A percentile compares a stretch with the other conserved stretches of the same genome.
Evolutionary conservation across 2,888 invertebrate genomes (phyloP).

Genomic region (Coelogynopora nodosa): DNA sequence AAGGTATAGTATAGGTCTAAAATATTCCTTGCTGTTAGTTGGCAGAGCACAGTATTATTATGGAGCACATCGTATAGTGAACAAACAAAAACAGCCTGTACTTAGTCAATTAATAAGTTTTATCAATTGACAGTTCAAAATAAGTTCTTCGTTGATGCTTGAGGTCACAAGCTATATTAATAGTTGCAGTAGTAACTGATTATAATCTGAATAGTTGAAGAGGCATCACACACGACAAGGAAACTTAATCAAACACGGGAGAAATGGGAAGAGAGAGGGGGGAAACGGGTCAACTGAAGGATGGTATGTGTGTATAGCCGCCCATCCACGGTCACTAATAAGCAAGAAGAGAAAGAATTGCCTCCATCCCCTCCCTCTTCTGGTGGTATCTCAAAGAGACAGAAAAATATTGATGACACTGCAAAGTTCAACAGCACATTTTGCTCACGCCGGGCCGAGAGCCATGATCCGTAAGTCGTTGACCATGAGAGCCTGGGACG

Average conservation of each 20-base stretch:
- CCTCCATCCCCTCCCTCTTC: neutral
- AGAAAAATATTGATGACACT: neutral
- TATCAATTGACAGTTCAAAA: too few relatives aligned
- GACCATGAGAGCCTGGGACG: neutral
- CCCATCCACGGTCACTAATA: neutral
- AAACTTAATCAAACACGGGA: neutral
- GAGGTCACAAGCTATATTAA: neutral
- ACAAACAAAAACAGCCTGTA: neutral
- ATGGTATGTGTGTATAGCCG: neutral
- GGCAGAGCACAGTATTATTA: neutral
- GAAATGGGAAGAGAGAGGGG: neutral
- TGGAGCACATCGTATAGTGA: conserved; percentile 5
- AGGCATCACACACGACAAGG: neutral
- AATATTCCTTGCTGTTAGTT: neutral
- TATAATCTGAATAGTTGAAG: neutral
- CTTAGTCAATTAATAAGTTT: too few relatives aligned
- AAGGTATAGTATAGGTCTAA: neutral
- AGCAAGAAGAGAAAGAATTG: neutral
- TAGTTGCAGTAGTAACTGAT: neutral
- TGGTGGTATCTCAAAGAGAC: neutral
- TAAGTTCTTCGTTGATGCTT: neutral
- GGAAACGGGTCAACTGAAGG: neutral
- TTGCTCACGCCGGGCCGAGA: neutral
- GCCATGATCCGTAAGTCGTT: neutral
- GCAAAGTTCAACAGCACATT: neutral